Conservation (phyloP, 2,797 vertebrate species). For the Hipposideros larvatus region DNA sequence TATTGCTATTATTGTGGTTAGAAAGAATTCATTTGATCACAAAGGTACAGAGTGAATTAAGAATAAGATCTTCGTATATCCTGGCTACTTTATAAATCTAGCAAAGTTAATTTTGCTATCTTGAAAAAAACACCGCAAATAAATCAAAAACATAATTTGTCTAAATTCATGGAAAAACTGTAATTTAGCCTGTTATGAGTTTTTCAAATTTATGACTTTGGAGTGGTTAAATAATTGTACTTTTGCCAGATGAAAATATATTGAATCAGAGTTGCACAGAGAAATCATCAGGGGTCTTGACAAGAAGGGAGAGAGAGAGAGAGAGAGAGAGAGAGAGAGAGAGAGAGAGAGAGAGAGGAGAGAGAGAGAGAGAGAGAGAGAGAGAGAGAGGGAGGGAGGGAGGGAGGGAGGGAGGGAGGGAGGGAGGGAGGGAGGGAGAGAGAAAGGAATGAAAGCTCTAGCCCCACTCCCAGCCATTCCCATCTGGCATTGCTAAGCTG, state of each 20-base stretch:
- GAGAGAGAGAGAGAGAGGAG: background rate
- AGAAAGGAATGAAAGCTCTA: background rate
- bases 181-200: background rate
- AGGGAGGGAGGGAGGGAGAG: too few relatives aligned
- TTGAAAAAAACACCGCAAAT: background rate
- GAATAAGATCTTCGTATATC: conserved; percentile 24
- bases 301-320: background rate
- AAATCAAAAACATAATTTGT: background rate
- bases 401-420: too few relatives aligned
- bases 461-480: background rate
- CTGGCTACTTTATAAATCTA: background rate
- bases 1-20: background rate
- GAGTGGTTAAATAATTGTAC: conserved; percentile 49
- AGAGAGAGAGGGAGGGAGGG: too few relatives aligned
- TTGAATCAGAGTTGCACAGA: background rate
- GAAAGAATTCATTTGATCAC: conserved; percentile 28
- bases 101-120: background rate
- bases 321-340: background rate
- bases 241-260: background rate
- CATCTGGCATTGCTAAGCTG: background rate
- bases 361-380: background rate
- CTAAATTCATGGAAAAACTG: conserved; percentile 10
- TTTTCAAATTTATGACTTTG: conserved; percentile 9
- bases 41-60: background rate
- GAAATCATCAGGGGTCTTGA: background rate